Base-by-base conservation (phyloP, 2,888 invertebrate species). In the Perdita meconis region DNA sequence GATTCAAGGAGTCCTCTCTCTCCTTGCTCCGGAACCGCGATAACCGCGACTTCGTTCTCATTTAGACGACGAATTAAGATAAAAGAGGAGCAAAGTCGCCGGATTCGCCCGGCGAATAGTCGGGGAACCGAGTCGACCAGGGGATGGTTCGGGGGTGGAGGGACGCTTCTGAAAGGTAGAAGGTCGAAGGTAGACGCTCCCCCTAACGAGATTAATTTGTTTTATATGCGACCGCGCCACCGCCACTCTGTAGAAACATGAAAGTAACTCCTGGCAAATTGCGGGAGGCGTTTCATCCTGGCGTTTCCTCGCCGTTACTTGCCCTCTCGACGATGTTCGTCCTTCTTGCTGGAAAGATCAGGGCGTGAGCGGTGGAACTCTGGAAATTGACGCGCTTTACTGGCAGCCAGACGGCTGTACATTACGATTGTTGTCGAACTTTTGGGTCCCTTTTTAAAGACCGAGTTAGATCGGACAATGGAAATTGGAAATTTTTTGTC, bases 201-300 rank as follows among this genome's bases (percentile, higher is more conserved):
- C 82, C 83, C 87, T 90, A 90, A 90, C 88, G 86, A 89, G 90
- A 90, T 90, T 90, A 90, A 90, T 90, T 88, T 90, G 90, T 90
- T 90, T 89, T 88, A 90, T 89, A 89, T 86, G 86, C 89, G 87
- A 87, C 87, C 83, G 82, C 87, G 84, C 80, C 85, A 87, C 86
- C 85, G 84, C 84, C 87, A 85, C 87, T 86, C 83, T 82, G 83
- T 80, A 84, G 84, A 76, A 80, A 88, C 88, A 87, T 85, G 89
- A 89, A 87, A 89, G 88, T 86, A 87, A 87, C 87, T 90, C 81
- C 82, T 84, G 85, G 84, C 87, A 86, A 88, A 88, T 89, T 89
- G 88, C 85, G 75, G 81, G 79, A 87, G 85, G 78, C 87, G 85
- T 87, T 83, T 89, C 84, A 86, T 85, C 82, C 85, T 80, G 66